Percentiles rank a stretch among this genome's conserved stretches.
phyloP scores from a whole-genome alignment of 2,888 invertebrate species.

The Polymixis lichenea region DNA sequence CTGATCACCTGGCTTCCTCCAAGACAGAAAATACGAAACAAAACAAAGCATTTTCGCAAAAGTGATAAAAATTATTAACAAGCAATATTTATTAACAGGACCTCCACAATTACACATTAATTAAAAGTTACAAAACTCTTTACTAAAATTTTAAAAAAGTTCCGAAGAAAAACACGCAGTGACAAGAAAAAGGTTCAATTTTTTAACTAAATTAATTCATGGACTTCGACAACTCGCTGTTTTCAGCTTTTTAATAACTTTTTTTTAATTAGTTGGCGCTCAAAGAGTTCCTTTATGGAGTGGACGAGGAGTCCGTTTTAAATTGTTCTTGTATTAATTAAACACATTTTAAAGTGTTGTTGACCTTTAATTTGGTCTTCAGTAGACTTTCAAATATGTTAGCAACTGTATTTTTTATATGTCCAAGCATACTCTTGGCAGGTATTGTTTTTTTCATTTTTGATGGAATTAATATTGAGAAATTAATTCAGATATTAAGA shows the following conservation, averaged over 20 bases:
- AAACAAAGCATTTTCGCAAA: neutral
- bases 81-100: constrained; percentile 36
- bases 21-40: neutral
- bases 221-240: constrained; percentile 71
- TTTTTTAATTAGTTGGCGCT: constrained; percentile 73
- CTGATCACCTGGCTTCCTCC: neutral
- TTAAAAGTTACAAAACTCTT: constrained; percentile 55
- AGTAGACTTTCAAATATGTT: constrained; percentile 55
- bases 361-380: constrained; percentile 70
- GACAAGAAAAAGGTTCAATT: constrained; percentile 72
- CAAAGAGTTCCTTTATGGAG: constrained; percentile 70
- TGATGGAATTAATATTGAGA: neutral
- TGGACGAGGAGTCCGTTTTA: constrained; percentile 61
- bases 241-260: constrained; percentile 72
- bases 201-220: constrained; percentile 82
- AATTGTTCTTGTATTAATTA: constrained; percentile 72
- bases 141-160: constrained; percentile 31
- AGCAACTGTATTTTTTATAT: constrained; percentile 46
- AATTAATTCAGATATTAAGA: constrained; percentile 1
- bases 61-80: constrained; percentile 27
- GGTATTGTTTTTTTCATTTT: neutral
- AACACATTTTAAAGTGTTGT: constrained; percentile 68
- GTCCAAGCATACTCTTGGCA: neutral
- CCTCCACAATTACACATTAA: constrained; percentile 53
- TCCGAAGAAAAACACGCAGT: constrained; percentile 70